Conservation (phyloP, 2,888 invertebrate genomes). For the Willowsia nigromaculata region DNA sequence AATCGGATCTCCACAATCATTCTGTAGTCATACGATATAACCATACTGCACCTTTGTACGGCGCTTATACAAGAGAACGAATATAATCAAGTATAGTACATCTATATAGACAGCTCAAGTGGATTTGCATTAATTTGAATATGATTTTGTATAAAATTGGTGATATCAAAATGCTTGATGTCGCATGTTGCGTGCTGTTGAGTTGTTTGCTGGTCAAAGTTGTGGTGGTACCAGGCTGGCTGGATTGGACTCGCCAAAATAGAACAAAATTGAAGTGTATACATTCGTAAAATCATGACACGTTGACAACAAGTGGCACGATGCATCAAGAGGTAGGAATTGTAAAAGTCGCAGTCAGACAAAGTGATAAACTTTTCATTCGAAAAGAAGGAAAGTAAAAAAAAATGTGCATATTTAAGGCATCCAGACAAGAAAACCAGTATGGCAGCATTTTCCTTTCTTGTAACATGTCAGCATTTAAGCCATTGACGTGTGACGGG, state of each 20-base stretch:
- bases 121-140: background rate
- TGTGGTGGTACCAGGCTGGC: slow-evolving; percentile 64
- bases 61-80: background rate
- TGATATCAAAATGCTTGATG: background rate
- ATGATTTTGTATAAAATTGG: background rate
- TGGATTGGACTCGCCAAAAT: slow-evolving; percentile 54
- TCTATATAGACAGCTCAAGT: background rate
- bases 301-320: slow-evolving; percentile 48
- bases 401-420: slow-evolving; percentile 25
- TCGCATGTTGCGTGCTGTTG: background rate
- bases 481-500: background rate
- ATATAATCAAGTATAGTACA: no score
- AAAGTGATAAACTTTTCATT: slow-evolving; percentile 46
- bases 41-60: no score
- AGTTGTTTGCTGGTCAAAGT: background rate
- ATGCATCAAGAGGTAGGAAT: background rate
- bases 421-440: slow-evolving; percentile 44
- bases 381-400: background rate
- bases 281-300: background rate
- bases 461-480: background rate
- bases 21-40: no score
- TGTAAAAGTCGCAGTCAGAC: background rate
- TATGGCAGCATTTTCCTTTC: slow-evolving; percentile 30
- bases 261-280: slow-evolving; percentile 21
- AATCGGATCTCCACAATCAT: no score